Percentiles rank a stretch among this genome's conserved stretches.
These are phyloP conservation scores for Hemichromis elongatus DNA, from an alignment of 2,113 vertebrate species.

Conservation along the genomic window DNA sequence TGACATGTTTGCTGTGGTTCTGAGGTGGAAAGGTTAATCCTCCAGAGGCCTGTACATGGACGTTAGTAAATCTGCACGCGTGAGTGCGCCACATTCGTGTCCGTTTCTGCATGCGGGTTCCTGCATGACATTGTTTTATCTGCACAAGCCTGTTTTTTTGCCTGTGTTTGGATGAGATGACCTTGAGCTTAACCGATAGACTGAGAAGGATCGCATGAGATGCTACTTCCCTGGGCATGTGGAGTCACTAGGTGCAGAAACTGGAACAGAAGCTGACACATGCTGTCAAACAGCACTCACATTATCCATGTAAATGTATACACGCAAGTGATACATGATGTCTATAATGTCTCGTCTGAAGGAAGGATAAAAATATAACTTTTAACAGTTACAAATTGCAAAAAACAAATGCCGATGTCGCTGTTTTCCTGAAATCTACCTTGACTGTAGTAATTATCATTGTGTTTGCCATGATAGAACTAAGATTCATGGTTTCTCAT, in stretches of 20 bases:
- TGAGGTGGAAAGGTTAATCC: conserved; percentile 18
- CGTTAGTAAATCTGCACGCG: not conserved
- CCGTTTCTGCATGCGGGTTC: not conserved
- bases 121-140: conserved; percentile 19
- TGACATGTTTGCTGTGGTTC: conserved; percentile 7
- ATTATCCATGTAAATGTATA: not conserved
- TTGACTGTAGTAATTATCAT: not conserved
- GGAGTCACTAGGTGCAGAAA: not conserved
- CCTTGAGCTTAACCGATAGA: conserved; percentile 10
- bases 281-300: not conserved
- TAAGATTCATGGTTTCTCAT: not conserved
- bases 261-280: not conserved
- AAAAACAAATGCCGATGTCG: not conserved
- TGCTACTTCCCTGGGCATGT: not conserved
- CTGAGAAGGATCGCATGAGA: not conserved
- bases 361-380: not conserved
- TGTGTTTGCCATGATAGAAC: not conserved
- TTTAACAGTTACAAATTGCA: not conserved
- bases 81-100: not conserved
- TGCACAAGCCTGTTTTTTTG: not conserved
- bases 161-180: conserved; percentile 26
- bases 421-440: not conserved
- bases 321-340: not conserved
- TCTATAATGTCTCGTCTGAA: not conserved
- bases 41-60: not conserved